Base-by-base conservation (phyloP, 2,888 invertebrate species). In the Acanthacorydalis orientalis region DNA sequence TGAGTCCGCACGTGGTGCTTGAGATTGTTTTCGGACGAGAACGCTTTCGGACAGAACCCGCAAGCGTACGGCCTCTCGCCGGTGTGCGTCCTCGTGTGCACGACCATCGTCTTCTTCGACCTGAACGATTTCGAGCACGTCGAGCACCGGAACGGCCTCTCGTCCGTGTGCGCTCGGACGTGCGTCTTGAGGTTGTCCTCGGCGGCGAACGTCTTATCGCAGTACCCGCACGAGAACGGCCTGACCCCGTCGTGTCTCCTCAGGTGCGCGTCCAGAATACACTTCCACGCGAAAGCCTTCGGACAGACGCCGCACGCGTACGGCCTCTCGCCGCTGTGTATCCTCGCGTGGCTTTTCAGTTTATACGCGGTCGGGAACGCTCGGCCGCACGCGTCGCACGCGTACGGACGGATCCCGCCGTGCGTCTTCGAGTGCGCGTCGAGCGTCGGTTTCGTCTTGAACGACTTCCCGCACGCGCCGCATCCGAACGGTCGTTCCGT, bases 231-330 rank as follows among this genome's bases (percentile, higher is more conserved):
- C 23, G 3, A 6, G 23, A 23, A 23, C 23, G 23, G 23, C 2
- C 23, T 2, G 69, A 83, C 83, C 12, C 88, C 88, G 0, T 88
- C 88, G 60, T 89, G 88, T 54, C 88, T 89, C 53, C 88, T 77
- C 31, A 88, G 73, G 61, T 89, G 88, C 65, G 88, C 88, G 88
- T 88, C 88, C 49, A 89, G 66, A 0, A 88, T 88, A 7, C 87
- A 87, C 63, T 88, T 88, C 53, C 88, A 73, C 40, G 88, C 88
- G 62, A 89, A 88, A 32, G 86, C 86, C 65, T 89, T 89, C 61
- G 88, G 87, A 59, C 88, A 89, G 15, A 88, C 81, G 64, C 88
- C 87, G 63, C 88, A 89, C 50, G 87, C 86, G 62, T 88, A 88
- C 0, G 88, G 88, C 52, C 87, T 77, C 59, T 88, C 88, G 2